These are phyloP conservation scores for Copidosoma floridanum DNA, from an alignment of 1,140 invertebrate species.

Conservation along the genomic window DNA sequence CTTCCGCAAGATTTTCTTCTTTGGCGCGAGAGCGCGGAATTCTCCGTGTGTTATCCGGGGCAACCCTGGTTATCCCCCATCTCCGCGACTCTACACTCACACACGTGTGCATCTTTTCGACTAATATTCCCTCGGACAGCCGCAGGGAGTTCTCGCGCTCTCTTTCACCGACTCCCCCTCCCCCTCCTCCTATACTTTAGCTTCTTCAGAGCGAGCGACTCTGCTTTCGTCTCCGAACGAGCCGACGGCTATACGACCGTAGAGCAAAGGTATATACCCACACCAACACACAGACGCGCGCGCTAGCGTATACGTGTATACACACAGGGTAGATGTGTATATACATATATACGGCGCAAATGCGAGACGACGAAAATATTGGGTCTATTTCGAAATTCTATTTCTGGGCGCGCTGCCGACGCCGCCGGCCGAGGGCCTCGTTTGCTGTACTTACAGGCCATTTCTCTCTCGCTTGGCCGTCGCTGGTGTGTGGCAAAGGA, in stretches of 20 bases:
- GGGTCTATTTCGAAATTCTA: constrained; percentile 59
- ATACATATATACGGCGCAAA: constrained; percentile 56
- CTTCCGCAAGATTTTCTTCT: constrained; percentile 4
- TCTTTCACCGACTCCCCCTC: constrained; percentile 24
- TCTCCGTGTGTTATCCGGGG: not conserved
- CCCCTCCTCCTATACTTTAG: not conserved
- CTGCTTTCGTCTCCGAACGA: constrained; percentile 18
- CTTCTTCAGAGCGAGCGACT: constrained; percentile 6
- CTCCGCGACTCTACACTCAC: not conserved
- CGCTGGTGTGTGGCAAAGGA: constrained; percentile 9
- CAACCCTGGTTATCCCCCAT: not conserved
- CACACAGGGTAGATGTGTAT: too few relatives aligned
- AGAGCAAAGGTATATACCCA: too few relatives aligned
- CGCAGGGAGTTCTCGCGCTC: constrained; percentile 34
- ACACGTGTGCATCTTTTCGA: not conserved
- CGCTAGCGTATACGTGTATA: too few relatives aligned
- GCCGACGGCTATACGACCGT: too few relatives aligned
- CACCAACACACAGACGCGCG: too few relatives aligned
- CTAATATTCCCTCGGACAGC: constrained; percentile 12
- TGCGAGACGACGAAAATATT: constrained; percentile 58
- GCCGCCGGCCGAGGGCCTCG: constrained; percentile 43
- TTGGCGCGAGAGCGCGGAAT: not conserved
- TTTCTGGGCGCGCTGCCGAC: constrained; percentile 48
- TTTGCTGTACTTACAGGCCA: not conserved
- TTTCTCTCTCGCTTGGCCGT: not conserved